Conservation (phyloP, 1,140 invertebrate genomes). For the Ylistrum balloti region DNA sequence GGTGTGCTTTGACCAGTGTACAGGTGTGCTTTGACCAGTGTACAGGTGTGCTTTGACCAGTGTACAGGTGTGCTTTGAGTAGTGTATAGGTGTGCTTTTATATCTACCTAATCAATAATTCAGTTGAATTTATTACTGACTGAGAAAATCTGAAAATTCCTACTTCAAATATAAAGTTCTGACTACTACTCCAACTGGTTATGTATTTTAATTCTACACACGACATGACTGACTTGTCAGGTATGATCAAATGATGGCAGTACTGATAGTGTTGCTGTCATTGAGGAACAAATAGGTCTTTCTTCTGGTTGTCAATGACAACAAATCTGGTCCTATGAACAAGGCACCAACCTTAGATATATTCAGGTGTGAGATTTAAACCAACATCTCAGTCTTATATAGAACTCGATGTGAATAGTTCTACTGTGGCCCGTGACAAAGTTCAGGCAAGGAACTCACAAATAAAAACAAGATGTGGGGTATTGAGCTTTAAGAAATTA, state of each 20-base stretch:
- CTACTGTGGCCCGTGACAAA: neutral
- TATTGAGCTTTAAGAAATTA: constrained; percentile 29
- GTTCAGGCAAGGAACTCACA: too few species aligned
- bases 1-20: too few species aligned
- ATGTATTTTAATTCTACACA: neutral
- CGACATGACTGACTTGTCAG: neutral
- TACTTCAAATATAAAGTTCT: neutral
- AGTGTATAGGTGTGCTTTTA: too few species aligned
- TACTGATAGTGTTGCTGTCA: neutral
- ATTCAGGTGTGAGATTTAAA: constrained; percentile 5
- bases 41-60: too few species aligned
- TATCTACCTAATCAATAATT: too few species aligned
- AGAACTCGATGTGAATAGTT: neutral
- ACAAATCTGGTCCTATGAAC: constrained; percentile 24
- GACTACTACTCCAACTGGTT: too few species aligned
- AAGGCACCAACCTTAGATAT: neutral
- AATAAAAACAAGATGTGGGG: neutral
- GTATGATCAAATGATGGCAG: neutral
- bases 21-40: too few species aligned
- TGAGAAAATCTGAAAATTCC: neutral
- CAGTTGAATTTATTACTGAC: too few species aligned
- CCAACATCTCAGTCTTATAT: neutral
- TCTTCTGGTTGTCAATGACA: constrained; percentile 27
- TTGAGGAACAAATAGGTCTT: neutral
- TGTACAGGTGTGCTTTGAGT: too few species aligned